Percentiles rank a stretch among this genome's conserved stretches.
Evolutionary conservation across 2,888 invertebrate species (phyloP).

Genomic region (Heliconius aoede): DNA sequence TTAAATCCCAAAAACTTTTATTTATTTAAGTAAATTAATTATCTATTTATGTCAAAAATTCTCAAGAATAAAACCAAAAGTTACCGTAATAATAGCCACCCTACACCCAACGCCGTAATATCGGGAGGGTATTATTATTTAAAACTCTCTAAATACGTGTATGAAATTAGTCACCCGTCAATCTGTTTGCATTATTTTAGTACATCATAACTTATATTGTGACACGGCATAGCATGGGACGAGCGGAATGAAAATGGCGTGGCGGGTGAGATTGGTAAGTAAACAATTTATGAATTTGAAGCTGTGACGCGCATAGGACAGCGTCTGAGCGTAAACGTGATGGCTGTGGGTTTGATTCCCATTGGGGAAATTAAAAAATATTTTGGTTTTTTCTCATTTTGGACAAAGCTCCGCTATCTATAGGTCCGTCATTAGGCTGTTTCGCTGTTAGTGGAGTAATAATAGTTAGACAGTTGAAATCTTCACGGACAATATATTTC

Average conservation of each 20-base stretch:
- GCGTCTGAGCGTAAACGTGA: background rate
- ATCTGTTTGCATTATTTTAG: conserved; percentile 65
- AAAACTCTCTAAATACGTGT: conserved; percentile 64
- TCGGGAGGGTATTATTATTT: conserved; percentile 62
- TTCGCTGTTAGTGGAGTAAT: too few species aligned
- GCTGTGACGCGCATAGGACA: background rate
- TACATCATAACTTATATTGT: conserved; percentile 67
- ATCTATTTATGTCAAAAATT: background rate
- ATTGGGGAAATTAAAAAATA: background rate
- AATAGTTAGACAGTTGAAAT: too few species aligned
- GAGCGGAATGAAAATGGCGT: conserved; percentile 12
- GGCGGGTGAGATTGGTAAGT: conserved; percentile 1
- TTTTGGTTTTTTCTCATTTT: background rate
- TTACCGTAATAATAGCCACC: background rate
- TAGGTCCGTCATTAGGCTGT: too few species aligned
- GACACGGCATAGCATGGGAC: conserved; percentile 60
- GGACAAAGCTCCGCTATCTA: background rate
- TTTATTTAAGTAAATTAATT: too few species aligned
- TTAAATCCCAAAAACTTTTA: too few species aligned
- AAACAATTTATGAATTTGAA: background rate
- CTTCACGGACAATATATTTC: too few species aligned
- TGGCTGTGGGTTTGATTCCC: background rate
- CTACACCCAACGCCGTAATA: conserved; percentile 6
- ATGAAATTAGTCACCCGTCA: conserved; percentile 73
- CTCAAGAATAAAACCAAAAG: background rate